A percentile compares a stretch with the other conserved stretches of the same genome.
phyloP scores from a whole-genome alignment of 2,113 vertebrate genomes.

The Onychostoma macrolepis region DNA sequence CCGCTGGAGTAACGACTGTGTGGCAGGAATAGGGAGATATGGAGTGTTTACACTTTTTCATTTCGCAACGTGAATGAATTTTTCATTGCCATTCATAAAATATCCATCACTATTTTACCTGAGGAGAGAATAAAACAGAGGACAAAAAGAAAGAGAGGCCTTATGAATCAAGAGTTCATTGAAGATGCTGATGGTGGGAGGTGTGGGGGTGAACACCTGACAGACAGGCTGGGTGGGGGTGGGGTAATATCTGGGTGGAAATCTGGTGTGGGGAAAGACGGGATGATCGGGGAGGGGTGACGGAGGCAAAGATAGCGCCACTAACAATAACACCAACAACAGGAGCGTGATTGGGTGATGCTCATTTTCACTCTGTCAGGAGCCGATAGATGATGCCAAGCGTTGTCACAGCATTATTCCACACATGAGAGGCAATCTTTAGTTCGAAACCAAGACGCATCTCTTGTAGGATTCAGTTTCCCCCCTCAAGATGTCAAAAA shows the following conservation, averaged over 20 bases:
- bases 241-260: constrained; percentile 69
- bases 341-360: constrained; percentile 67
- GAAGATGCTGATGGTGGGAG: constrained; percentile 74
- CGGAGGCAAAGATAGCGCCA: constrained; percentile 63
- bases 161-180: constrained; percentile 78
- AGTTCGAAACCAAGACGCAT: neutral
- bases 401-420: constrained; percentile 2
- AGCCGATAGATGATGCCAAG: constrained; percentile 26
- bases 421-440: neutral
- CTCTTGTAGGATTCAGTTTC: neutral
- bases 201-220: constrained; percentile 60
- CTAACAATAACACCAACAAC: constrained; percentile 63
- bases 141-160: constrained; percentile 66
- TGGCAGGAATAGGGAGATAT: constrained; percentile 74
- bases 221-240: constrained; percentile 50
- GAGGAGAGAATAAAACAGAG: constrained; percentile 62
- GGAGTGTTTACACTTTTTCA: constrained; percentile 82
- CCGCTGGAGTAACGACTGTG: constrained; percentile 71
- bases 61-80: constrained; percentile 83
- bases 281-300: constrained; percentile 61
- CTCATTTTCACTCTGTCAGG: constrained; percentile 78
- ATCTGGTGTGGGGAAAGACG: constrained; percentile 66
- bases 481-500: neutral
- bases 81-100: constrained; percentile 85
- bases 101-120: constrained; percentile 86